Percentiles rank a stretch among this genome's conserved stretches.
These are phyloP conservation scores for Eolophus roseicapilla DNA, from an alignment of 2,113 vertebrate genomes.

Conservation along the genomic window DNA sequence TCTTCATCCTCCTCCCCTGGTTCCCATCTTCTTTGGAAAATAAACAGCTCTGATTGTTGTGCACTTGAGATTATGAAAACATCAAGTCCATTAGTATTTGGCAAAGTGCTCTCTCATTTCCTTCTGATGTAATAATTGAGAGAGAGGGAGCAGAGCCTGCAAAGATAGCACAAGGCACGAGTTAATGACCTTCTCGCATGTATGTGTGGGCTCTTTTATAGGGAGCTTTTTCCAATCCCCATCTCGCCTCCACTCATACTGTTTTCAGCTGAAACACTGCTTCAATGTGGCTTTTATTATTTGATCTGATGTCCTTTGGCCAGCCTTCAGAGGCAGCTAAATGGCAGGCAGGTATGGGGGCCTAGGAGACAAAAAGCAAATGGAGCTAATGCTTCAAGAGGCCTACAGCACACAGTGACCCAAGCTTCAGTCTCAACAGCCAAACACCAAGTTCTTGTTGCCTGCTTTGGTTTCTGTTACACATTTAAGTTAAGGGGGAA, in stretches of 20 bases:
- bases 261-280: conserved; percentile 30
- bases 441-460: background rate
- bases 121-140: conserved; percentile 51
- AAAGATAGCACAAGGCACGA: conserved; percentile 57
- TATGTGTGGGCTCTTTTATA: conserved; percentile 57
- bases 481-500: background rate
- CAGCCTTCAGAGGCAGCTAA: conserved; percentile 38
- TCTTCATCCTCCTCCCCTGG: conserved; percentile 41
- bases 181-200: conserved; percentile 66
- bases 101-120: conserved; percentile 60
- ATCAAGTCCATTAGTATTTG: conserved; percentile 64
- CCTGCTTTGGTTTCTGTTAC: background rate
- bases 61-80: conserved; percentile 64
- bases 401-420: background rate
- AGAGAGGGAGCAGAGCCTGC: conserved; percentile 24
- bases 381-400: background rate
- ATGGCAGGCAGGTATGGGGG: conserved; percentile 17
- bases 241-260: conserved; percentile 36
- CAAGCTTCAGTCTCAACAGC: background rate
- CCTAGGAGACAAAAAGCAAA: conserved; percentile 13
- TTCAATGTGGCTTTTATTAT: conserved; percentile 45
- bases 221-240: conserved; percentile 47
- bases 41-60: conserved; percentile 62
- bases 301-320: conserved; percentile 55
- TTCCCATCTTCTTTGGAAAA: conserved; percentile 58